These are phyloP conservation scores for Smittia aterrima DNA, from an alignment of 2,888 invertebrate genomes.

Conservation along the genomic window DNA sequence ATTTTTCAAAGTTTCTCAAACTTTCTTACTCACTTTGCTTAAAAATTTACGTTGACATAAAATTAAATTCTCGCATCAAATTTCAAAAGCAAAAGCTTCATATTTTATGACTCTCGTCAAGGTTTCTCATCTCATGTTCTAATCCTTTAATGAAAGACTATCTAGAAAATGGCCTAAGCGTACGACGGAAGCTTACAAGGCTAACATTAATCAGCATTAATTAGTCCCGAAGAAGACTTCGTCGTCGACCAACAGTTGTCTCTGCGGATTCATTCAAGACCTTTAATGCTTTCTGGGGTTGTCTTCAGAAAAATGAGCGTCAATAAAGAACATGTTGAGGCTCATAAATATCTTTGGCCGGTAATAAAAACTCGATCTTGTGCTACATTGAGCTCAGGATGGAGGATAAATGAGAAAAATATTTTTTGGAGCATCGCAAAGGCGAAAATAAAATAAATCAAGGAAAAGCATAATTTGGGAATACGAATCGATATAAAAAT, in stretches of 20 bases:
- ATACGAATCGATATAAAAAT: conserved; percentile 6
- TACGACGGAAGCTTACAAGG: too few species aligned
- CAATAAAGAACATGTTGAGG: conserved; percentile 23
- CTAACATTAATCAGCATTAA: too few species aligned
- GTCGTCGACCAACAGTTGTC: background rate
- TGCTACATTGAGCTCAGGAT: conserved; percentile 19
- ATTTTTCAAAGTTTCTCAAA: too few species aligned
- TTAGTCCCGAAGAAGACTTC: too few species aligned
- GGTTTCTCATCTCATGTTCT: too few species aligned
- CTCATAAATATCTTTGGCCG: conserved; percentile 14
- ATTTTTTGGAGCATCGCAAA: background rate
- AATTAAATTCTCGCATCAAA: too few species aligned
- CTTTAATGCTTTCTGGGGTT: background rate
- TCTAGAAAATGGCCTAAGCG: too few species aligned
- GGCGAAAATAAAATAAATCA: conserved; percentile 31
- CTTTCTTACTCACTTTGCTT: too few species aligned
- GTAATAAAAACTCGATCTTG: conserved; percentile 18
- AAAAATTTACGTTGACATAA: too few species aligned
- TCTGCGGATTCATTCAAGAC: background rate
- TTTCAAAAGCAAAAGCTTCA: too few species aligned
- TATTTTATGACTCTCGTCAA: too few species aligned
- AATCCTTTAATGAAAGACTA: too few species aligned
- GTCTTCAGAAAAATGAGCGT: conserved; percentile 9
- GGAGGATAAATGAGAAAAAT: conserved; percentile 6
- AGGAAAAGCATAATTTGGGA: background rate